These are phyloP conservation scores for Malurus leucopterus DNA, from an alignment of 2,797 vertebrate genomes.

Conservation along the genomic window DNA sequence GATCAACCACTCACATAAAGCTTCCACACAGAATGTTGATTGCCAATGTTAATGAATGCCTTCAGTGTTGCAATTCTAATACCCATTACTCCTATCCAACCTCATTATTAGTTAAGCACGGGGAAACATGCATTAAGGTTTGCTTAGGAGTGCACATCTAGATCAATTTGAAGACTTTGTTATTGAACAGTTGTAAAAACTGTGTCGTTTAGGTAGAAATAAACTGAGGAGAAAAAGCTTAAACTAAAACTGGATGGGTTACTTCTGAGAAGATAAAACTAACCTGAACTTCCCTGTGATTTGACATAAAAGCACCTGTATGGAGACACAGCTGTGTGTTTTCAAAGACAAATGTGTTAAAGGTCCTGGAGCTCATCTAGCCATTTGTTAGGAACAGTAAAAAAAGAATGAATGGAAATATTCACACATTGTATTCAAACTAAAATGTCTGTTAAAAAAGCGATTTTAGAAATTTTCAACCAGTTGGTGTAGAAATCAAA, in stretches of 20 bases:
- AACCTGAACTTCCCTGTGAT: neutral
- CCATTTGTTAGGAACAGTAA: neutral
- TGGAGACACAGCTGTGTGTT: neutral
- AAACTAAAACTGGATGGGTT: neutral
- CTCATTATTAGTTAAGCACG: slow-evolving; percentile 64
- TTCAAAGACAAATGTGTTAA: neutral
- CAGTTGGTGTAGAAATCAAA: slow-evolving; percentile 12
- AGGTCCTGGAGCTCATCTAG: neutral
- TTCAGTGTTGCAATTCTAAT: slow-evolving; percentile 27
- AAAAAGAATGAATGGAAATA: neutral
- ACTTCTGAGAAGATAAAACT: slow-evolving; percentile 14
- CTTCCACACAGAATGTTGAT: slow-evolving; percentile 51
- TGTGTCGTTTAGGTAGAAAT: neutral
- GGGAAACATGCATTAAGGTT: slow-evolving; percentile 45
- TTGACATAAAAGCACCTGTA: neutral
- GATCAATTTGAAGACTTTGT: slow-evolving; percentile 38
- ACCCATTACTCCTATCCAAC: slow-evolving; percentile 37
- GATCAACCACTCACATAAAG: slow-evolving; percentile 26
- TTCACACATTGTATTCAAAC: slow-evolving; percentile 16
- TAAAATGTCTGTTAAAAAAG: neutral
- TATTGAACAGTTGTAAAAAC: slow-evolving; percentile 30
- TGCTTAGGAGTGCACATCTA: slow-evolving; percentile 43
- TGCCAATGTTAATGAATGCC: slow-evolving; percentile 62
- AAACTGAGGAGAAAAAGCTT: neutral
- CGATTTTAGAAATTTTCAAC: neutral